A percentile compares a stretch with the other conserved stretches of the same genome.
Conservation (phyloP, 1,140 invertebrate genomes). For the Frieseomelitta varia region DNA sequence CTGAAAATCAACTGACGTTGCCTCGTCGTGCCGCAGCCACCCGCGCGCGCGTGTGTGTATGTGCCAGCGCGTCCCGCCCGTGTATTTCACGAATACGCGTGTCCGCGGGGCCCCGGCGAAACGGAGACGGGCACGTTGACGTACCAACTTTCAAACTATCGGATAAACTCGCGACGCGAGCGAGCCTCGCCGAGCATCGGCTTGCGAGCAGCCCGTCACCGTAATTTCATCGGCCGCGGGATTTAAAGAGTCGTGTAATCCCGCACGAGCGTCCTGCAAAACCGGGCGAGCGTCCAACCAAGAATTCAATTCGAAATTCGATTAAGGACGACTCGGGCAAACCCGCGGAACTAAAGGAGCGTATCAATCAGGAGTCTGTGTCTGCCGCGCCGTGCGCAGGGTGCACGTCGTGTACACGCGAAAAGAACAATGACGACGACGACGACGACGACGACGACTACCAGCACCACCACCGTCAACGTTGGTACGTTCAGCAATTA, state of each 20-base stretch:
- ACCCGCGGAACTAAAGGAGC: constrained; percentile 21
- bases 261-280: neutral
- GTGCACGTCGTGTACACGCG: constrained; percentile 1
- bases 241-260: constrained; percentile 25
- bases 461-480: neutral
- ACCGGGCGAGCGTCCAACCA: neutral
- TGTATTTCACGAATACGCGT: neutral
- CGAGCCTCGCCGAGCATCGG: neutral
- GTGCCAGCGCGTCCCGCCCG: no score
- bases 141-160: neutral
- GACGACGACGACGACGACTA: no score
- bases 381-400: neutral
- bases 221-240: neutral
- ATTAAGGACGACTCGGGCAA: neutral
- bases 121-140: neutral
- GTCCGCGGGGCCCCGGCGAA: neutral
- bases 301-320: constrained; percentile 30
- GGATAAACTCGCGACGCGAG: neutral
- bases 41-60: neutral
- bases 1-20: constrained; percentile 19
- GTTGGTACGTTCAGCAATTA: constrained; percentile 50
- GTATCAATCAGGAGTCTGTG: constrained; percentile 9
- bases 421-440: constrained; percentile 25
- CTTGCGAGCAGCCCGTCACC: neutral
- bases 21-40: neutral